Evolutionary conservation across 2,113 vertebrate genomes (phyloP).

Genomic region (Rhinogobius similis): DNA sequence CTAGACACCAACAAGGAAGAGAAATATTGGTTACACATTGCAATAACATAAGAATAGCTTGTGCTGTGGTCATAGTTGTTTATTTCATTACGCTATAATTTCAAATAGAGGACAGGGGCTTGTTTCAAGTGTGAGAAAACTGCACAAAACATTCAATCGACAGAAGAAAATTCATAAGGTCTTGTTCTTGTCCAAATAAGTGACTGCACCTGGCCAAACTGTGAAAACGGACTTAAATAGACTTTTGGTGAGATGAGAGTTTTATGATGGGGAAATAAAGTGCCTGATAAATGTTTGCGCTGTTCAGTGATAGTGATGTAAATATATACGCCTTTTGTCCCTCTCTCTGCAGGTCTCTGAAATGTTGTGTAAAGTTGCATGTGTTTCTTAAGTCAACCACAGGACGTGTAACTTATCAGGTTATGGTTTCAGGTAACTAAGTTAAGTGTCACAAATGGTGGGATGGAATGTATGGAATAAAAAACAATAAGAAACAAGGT

Average conservation of each 20-base stretch:
- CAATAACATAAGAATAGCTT: too few relatives aligned
- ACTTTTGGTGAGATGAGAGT: conserved; percentile 60
- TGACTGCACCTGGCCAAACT: conserved; percentile 26
- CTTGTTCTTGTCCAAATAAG: conserved; percentile 2
- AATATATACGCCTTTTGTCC: conserved; percentile 44
- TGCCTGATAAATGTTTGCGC: conserved; percentile 78
- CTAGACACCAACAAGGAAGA: too few relatives aligned
- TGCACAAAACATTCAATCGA: conserved; percentile 29
- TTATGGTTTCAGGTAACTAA: conserved; percentile 46
- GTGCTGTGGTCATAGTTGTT: too few relatives aligned
- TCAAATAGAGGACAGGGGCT: too few relatives aligned
- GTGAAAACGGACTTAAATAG: conserved; percentile 61
- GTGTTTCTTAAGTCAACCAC: conserved; percentile 57
- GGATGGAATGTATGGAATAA: conserved; percentile 64
- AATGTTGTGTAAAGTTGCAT: conserved; percentile 69
- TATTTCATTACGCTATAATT: too few relatives aligned
- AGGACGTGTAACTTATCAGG: conserved; percentile 39
- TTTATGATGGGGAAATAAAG: conserved; percentile 74
- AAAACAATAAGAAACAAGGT: too few relatives aligned
- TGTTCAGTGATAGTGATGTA: conserved; percentile 46
- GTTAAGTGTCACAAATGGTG: background rate
- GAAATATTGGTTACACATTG: too few relatives aligned
- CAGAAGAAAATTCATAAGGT: conserved; percentile 9
- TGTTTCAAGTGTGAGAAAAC: conserved; percentile 59
- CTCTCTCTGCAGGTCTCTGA: conserved; percentile 36